Base-by-base conservation (phyloP, 2,888 invertebrate genomes). In the Acanthacorydalis orientalis region DNA sequence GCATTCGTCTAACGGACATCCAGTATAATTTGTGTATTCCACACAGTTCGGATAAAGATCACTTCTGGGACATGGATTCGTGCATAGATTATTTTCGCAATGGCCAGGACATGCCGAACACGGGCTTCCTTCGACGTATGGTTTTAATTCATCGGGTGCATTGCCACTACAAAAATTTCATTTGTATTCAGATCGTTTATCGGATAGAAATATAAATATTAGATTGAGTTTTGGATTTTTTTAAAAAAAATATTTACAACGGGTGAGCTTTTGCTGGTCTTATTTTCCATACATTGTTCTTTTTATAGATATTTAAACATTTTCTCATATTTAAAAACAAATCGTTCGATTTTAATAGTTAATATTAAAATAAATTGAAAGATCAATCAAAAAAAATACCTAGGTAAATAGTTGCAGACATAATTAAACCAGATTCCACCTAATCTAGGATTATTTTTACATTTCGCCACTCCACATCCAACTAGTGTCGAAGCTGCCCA, bases 321-420 rank as follows among this genome's bases (percentile, higher is more conserved):
- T 23, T 23, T 23, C 6, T 23, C 3, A 23, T 23, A 4, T 23
- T 23, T 23, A 6, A 23, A 23, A 4, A 23, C 2, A 23, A 23
- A 23, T 23, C 6, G 23, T 4, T 4, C 6, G 23, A 23, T 23
- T 23, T 4, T 4, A 4, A 23, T 4, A 23, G 3, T 23, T 23
- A 23, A 23, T 23, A 23, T 23, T 23, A 23, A 23, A 23, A 23
- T 37, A 37, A 37, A 12, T 4, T 37, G 2, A 34, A 34, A 23
- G 23, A 23, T 6, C 6, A 23, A 23, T 23, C 6, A 9, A 43
- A 31, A 16, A 23, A 70, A 78, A 77, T 70, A 85, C 86, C 77
- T 78, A 15, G 87, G 87, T 58, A 86, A 86, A 62, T 87, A 87
- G 67, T 86, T 85, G 64, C 87, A 87, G 31, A 87, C 80, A 61